Evolutionary conservation across 2,888 invertebrate species (phyloP).

Genomic region (Sminthurides aquaticus): DNA sequence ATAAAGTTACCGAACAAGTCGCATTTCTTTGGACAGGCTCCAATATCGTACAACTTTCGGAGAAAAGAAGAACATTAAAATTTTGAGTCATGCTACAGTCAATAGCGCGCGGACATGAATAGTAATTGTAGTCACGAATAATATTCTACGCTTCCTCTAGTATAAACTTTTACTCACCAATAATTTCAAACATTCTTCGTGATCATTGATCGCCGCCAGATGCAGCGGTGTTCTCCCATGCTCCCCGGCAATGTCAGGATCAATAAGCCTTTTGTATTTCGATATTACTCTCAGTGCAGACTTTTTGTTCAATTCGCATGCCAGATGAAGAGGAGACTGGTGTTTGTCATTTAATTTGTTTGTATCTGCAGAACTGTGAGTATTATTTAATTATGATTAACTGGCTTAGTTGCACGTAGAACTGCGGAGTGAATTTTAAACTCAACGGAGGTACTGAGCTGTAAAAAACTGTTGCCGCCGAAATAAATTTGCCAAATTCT

Average conservation of each 20-base stretch:
- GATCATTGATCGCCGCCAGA: slow-evolving; percentile 74
- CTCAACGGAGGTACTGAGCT: no score
- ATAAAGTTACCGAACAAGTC: slow-evolving; percentile 86
- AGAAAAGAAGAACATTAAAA: slow-evolving; percentile 35
- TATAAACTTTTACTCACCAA: slow-evolving; percentile 54
- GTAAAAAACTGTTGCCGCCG: no score
- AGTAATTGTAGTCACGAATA: background rate
- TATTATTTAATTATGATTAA: slow-evolving; percentile 34
- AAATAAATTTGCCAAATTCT: no score
- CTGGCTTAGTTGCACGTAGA: no score
- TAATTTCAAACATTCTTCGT: slow-evolving; percentile 70
- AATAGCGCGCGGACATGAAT: no score
- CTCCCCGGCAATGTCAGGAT: slow-evolving; percentile 67
- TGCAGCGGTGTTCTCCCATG: slow-evolving; percentile 61
- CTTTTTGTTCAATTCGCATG: slow-evolving; percentile 69
- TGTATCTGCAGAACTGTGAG: slow-evolving; percentile 60
- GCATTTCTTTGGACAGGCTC: slow-evolving; percentile 65
- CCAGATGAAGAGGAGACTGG: slow-evolving; percentile 71
- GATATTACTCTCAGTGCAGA: slow-evolving; percentile 62
- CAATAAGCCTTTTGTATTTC: slow-evolving; percentile 60
- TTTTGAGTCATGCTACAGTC: background rate
- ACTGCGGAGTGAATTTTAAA: no score
- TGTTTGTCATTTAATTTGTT: slow-evolving; percentile 65
- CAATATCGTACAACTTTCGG: slow-evolving; percentile 66
- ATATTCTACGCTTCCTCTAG: background rate